Base-by-base conservation (phyloP, 2,888 invertebrate species). In the Syritta pipiens region DNA sequence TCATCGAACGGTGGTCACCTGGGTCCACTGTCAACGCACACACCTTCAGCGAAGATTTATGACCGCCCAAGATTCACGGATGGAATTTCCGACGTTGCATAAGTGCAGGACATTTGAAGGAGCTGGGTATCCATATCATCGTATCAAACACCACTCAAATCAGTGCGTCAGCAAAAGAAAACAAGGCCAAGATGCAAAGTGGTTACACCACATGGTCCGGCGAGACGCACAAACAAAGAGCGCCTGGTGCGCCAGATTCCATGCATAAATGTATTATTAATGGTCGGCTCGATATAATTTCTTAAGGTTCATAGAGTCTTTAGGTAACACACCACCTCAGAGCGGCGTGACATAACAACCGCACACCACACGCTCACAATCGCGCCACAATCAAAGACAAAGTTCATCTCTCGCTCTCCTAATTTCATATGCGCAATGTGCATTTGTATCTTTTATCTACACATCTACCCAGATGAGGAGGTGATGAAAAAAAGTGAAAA, bases 201-300 rank as follows among this genome's bases (percentile, higher is more conserved):
- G 53, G 60, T 75, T 68, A 68, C 32, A 75, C 53, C 68, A 67
- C 49, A 60, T 40, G 51, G 53, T 62, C 26, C 46, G 28, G 9
- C 19, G 6, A 14, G 4, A 9, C 37, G 14, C 7, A 6, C 9
- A 37, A 37, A 26, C 48, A 28, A 49, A 60, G n/a, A n/a, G n/a
- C n/a, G n/a, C n/a, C 37, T 75, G 68, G 53, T 75, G 55, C 24
- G 60, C 68, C 60, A 75, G 75, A 75, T 75, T 68, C 53, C 69
- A 49, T 62, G 60, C 46, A 75, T 75, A 75, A 75, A 75, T 75
- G 69, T 75, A 59, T 71, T 68, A 75, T 62, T 75, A 75, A 75
- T 68, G 55, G 26, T 60, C 75, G 62, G 69, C 40, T 55, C 48
- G 28, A 28, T 60, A 30, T 3, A 51, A 12, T 48, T 51, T 20